Conservation (phyloP, 2,888 invertebrate genomes). For the Diarsia rubi region DNA sequence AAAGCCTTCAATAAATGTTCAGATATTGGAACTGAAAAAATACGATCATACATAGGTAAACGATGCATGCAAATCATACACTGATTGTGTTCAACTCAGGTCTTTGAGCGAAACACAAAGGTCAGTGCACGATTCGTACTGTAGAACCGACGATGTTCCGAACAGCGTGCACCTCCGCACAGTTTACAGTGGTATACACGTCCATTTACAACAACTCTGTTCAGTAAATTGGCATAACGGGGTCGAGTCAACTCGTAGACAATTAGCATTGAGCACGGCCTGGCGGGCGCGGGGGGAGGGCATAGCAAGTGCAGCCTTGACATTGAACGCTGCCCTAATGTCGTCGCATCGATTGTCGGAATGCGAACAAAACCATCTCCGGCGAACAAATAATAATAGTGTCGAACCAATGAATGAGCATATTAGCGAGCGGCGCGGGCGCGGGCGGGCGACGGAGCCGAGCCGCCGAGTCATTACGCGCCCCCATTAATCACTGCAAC, state of each 20-base stretch:
- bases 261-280: conserved; percentile 81
- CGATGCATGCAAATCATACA: too few relatives aligned
- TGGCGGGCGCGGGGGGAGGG: conserved; percentile 75
- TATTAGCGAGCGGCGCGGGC: conserved; percentile 86
- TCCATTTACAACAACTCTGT: conserved; percentile 59
- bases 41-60: neutral
- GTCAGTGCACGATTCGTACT: conserved; percentile 12
- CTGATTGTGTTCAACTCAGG: too few relatives aligned
- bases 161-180: conserved; percentile 17
- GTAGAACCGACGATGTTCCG: neutral
- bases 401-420: conserved; percentile 89
- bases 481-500: conserved; percentile 91
- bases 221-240: conserved; percentile 75
- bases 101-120: neutral
- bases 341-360: conserved; percentile 86
- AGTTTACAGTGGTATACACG: conserved; percentile 49
- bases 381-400: conserved; percentile 85
- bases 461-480: conserved; percentile 87
- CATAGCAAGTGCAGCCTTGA: conserved; percentile 89
- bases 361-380: conserved; percentile 88
- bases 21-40: neutral
- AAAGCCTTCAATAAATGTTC: neutral
- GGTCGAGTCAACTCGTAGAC: conserved; percentile 76
- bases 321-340: conserved; percentile 88
- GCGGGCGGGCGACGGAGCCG: conserved; percentile 76